Conservation (phyloP, 35 echinoderm and acorn worm genomes). For the Heliocidaris erythrogramma region DNA sequence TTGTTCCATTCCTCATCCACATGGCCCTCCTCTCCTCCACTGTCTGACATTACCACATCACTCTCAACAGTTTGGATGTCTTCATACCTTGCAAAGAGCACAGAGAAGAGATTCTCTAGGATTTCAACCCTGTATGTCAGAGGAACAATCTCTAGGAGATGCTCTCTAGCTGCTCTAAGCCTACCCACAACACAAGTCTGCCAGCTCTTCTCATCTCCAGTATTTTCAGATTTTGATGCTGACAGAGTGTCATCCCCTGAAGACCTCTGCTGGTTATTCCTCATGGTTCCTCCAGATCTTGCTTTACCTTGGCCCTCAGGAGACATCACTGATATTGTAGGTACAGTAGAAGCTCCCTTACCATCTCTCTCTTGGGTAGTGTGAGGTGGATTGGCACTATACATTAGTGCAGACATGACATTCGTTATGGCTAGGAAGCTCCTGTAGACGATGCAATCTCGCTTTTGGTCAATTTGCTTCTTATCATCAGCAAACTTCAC, state of each 20-base stretch:
- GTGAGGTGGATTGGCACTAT: background rate
- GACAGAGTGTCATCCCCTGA: background rate
- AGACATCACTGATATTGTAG: background rate
- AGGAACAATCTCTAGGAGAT: slow-evolving; percentile 67
- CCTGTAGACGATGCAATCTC: slow-evolving; percentile 78
- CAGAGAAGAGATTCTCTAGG: slow-evolving; percentile 90
- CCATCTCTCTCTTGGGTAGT: background rate
- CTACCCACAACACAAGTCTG: slow-evolving; percentile 38
- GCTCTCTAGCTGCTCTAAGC: slow-evolving; percentile 56
- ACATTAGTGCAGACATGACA: slow-evolving; percentile 44
- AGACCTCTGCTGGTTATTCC: background rate
- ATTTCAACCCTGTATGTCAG: slow-evolving; percentile 90
- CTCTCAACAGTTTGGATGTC: slow-evolving; percentile 34
- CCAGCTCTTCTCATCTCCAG: slow-evolving; percentile 30
- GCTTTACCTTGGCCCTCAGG: background rate
- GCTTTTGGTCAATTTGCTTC: slow-evolving; percentile 68
- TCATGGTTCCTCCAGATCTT: background rate
- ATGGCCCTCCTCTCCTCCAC: slow-evolving; percentile 74
- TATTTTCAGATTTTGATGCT: background rate
- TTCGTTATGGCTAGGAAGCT: slow-evolving; percentile 71
- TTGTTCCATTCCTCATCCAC: slow-evolving; percentile 79
- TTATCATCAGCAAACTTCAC: slow-evolving; percentile 71
- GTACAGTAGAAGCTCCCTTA: background rate
- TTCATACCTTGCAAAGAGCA: slow-evolving; percentile 80
- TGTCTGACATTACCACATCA: slow-evolving; percentile 51